Percentiles rank a stretch among this genome's conserved stretches.
These are phyloP conservation scores for Cromileptes altivelis DNA, from an alignment of 2,113 vertebrate species.

Conservation along the genomic window DNA sequence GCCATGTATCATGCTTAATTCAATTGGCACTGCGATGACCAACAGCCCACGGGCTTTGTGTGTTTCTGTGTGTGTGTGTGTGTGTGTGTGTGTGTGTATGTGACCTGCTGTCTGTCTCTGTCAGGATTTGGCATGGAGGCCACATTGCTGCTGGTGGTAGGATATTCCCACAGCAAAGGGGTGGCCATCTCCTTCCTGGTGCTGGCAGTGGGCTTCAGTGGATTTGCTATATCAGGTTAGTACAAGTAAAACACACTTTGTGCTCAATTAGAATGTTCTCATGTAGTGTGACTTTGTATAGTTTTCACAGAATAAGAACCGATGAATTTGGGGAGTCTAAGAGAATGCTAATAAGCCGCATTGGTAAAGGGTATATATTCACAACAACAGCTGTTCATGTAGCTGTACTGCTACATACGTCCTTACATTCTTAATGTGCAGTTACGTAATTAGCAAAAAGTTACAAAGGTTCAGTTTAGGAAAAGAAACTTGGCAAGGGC, in stretches of 20 bases:
- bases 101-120: conserved; percentile 67
- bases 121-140: conserved; percentile 99
- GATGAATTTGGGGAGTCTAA: neutral
- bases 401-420: neutral
- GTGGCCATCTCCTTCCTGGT: conserved; percentile 98
- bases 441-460: too few species aligned
- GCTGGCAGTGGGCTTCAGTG: conserved; percentile 97
- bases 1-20: conserved; percentile 71
- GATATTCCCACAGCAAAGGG: conserved; percentile 97
- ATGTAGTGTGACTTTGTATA: neutral
- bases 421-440: too few species aligned
- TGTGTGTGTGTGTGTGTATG: conserved; percentile 58
- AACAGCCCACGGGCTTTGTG: conserved; percentile 65
- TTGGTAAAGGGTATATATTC: neutral
- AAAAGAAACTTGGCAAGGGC: too few species aligned
- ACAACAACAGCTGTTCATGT: neutral
- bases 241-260: conserved; percentile 16
- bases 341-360: neutral
- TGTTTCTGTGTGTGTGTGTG: conserved; percentile 30
- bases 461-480: too few species aligned
- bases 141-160: conserved; percentile 95
- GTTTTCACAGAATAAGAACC: neutral
- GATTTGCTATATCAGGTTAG: conserved; percentile 99
- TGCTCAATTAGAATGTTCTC: neutral
- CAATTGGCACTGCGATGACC: conserved; percentile 68